Conservation (phyloP, 2,888 invertebrate species). For the Caenorhabditis plicata region DNA sequence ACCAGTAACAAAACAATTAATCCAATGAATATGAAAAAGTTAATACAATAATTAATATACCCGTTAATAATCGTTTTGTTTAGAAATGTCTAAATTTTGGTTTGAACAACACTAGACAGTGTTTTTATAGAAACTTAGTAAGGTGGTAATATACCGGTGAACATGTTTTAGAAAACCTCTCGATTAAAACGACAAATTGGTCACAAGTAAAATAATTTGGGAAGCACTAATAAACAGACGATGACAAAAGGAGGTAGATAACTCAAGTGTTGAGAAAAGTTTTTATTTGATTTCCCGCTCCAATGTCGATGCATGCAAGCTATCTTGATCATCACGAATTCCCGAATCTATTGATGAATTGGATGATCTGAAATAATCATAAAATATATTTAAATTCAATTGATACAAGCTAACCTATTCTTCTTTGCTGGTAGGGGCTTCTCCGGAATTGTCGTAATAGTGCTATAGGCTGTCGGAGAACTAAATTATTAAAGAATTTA, state of each 20-base stretch:
- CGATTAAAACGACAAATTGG: not conserved
- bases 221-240: too few relatives aligned
- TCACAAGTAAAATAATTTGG: not conserved
- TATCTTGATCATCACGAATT: constrained; percentile 34
- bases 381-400: not conserved
- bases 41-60: not conserved
- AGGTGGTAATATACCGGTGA: not conserved
- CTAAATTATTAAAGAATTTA: constrained; percentile 1
- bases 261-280: not conserved
- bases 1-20: constrained; percentile 1
- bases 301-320: constrained; percentile 27
- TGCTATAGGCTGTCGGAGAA: constrained; percentile 20
- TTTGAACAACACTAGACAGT: not conserved
- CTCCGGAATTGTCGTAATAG: constrained; percentile 22
- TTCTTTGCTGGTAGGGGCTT: constrained; percentile 21
- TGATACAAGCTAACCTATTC: constrained; percentile 12
- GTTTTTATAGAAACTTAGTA: not conserved
- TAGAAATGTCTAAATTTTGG: too few relatives aligned
- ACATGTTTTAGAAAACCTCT: not conserved
- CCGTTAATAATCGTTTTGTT: too few relatives aligned
- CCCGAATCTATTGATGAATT: constrained; percentile 46
- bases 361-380: constrained; percentile 28
- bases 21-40: constrained; percentile 8
- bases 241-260: not conserved
- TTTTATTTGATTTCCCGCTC: constrained; percentile 25